Percentiles rank a stretch among this genome's conserved stretches.
These are phyloP conservation scores for Armadillidium nasatum DNA, from an alignment of 1,140 invertebrate genomes.

Conservation along the genomic window DNA sequence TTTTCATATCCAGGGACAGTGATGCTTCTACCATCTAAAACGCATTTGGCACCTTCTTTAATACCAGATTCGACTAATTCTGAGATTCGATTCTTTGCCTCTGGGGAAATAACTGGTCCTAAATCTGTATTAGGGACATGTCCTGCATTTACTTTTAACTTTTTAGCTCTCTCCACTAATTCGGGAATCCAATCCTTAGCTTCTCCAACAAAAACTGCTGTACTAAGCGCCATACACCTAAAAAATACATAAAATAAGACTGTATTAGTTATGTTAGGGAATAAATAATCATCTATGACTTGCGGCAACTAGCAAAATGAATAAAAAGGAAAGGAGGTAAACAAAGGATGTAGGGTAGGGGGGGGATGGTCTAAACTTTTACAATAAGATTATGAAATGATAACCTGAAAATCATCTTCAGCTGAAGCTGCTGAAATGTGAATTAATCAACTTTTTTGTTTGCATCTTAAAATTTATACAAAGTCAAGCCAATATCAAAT, in stretches of 20 bases:
- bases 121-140: constrained; percentile 82
- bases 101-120: constrained; percentile 92
- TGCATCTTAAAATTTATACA: no score
- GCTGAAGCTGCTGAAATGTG: no score
- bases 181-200: constrained; percentile 92
- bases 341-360: no score
- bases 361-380: no score
- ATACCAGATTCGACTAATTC: constrained; percentile 80
- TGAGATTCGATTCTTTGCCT: constrained; percentile 80
- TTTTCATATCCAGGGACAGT: constrained; percentile 82
- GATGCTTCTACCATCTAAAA: constrained; percentile 82
- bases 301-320: no score
- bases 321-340: no score
- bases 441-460: no score
- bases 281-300: no score
- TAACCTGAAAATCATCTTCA: no score
- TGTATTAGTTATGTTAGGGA: constrained; percentile 49
- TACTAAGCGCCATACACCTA: constrained; percentile 96
- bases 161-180: constrained; percentile 76
- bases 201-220: constrained; percentile 93
- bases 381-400: no score
- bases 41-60: constrained; percentile 81
- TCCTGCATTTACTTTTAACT: constrained; percentile 87
- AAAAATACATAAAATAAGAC: constrained; percentile 52
- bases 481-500: no score